These are phyloP conservation scores for Opisthograptis luteolata DNA, from an alignment of 2,888 invertebrate genomes.

Conservation along the genomic window DNA sequence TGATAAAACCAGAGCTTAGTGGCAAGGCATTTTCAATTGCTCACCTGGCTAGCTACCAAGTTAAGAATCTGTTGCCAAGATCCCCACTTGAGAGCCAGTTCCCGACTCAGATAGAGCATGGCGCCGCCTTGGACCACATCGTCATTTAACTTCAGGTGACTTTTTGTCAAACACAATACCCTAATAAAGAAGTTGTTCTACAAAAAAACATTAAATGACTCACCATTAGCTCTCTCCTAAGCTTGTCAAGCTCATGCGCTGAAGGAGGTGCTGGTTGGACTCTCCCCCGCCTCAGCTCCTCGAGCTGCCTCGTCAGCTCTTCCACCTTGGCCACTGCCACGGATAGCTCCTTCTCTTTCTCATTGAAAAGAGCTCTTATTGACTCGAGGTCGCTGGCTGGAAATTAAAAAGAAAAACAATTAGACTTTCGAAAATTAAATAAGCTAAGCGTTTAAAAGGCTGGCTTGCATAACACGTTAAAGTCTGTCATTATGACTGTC, in stretches of 20 bases:
- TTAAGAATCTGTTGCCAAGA: no score
- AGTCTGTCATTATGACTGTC: constrained; percentile 2
- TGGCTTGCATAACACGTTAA: not conserved
- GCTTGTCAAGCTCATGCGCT: constrained; percentile 95
- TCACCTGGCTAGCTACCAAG: no score
- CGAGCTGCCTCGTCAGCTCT: constrained; percentile 96
- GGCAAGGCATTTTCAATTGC: no score
- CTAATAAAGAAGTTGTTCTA: no score
- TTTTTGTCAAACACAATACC: no score
- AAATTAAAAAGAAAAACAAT: constrained; percentile 51
- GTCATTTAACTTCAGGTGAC: no score
- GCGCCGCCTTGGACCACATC: no score
- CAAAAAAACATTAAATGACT: constrained; percentile 47
- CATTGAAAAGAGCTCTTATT: constrained; percentile 97
- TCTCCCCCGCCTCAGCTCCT: constrained; percentile 92
- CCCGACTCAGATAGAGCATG: no score
- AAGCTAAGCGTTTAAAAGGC: no score
- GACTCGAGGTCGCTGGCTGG: constrained; percentile 97
- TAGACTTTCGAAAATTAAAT: no score
- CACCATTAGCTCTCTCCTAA: constrained; percentile 96
- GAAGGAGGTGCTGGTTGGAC: constrained; percentile 87
- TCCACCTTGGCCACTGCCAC: constrained; percentile 99
- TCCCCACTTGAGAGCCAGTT: no score
- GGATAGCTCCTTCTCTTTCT: constrained; percentile 98
- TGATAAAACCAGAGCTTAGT: no score